Conservation (phyloP, 2,113 vertebrate genomes). For the Hippocampus barbouri region DNA sequence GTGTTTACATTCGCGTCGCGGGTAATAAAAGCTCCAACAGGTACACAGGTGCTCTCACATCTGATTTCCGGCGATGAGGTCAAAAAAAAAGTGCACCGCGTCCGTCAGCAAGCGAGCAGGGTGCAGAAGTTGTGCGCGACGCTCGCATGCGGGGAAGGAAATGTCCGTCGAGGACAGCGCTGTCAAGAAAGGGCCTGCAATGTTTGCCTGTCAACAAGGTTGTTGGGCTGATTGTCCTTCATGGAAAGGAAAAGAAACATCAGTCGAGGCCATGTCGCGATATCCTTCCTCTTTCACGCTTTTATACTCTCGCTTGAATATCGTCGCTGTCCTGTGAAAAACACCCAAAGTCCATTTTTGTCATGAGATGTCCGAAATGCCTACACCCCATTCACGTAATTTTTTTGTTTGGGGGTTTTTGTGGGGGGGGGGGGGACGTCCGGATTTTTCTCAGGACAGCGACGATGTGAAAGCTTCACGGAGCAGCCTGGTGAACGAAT, state of each 20-base stretch:
- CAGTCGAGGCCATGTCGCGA: not conserved
- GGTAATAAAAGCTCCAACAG: not conserved
- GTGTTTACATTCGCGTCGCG: constrained; percentile 57
- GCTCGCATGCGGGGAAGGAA: constrained; percentile 5
- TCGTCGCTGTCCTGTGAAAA: too few relatives aligned
- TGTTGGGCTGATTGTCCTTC: constrained; percentile 4
- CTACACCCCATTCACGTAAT: too few relatives aligned
- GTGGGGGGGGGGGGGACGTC: too few relatives aligned
- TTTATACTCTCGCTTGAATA: too few relatives aligned
- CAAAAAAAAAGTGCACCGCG: constrained; percentile 7
- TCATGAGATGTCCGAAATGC: too few relatives aligned
- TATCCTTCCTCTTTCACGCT: not conserved
- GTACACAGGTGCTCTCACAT: constrained; percentile 5
- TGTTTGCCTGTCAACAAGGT: not conserved
- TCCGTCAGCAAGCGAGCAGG: not conserved
- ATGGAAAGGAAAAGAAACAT: not conserved
- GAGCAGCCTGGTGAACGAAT: too few relatives aligned
- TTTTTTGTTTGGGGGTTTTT: too few relatives aligned
- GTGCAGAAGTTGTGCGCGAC: not conserved
- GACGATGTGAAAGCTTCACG: too few relatives aligned
- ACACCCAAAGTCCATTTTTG: too few relatives aligned
- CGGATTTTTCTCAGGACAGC: too few relatives aligned
- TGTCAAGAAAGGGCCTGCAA: not conserved
- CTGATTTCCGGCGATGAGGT: constrained; percentile 20
- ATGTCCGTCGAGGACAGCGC: constrained; percentile 12